These are phyloP conservation scores for Paratilapia polleni DNA, from an alignment of 2,113 vertebrate genomes.

Conservation along the genomic window DNA sequence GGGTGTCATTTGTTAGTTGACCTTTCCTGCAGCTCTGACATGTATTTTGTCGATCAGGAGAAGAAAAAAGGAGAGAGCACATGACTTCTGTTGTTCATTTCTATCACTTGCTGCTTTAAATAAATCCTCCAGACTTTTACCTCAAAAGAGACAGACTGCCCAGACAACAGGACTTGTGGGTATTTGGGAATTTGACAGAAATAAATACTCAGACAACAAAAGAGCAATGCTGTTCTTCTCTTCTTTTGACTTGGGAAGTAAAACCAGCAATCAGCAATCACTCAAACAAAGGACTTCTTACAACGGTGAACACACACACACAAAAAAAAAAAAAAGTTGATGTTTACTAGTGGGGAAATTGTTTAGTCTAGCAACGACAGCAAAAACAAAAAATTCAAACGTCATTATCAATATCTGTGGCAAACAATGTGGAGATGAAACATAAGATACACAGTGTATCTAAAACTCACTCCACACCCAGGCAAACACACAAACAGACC, in stretches of 20 bases:
- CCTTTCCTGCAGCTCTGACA: slow-evolving; percentile 68
- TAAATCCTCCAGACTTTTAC: slow-evolving; percentile 40
- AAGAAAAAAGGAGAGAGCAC: not conserved
- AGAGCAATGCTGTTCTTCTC: slow-evolving; percentile 32
- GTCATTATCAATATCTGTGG: slow-evolving; percentile 61
- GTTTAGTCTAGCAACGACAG: slow-evolving; percentile 63
- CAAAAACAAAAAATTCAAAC: slow-evolving; percentile 14
- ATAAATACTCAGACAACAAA: slow-evolving; percentile 64
- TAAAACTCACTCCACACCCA: slow-evolving; percentile 25
- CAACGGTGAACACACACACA: slow-evolving; percentile 18
- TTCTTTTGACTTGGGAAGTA: slow-evolving; percentile 23
- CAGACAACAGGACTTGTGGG: slow-evolving; percentile 45
- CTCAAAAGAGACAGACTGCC: slow-evolving; percentile 11
- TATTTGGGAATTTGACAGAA: slow-evolving; percentile 45
- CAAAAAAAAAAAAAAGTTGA: not conserved
- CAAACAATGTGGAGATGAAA: slow-evolving; percentile 14
- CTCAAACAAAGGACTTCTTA: slow-evolving; percentile 44
- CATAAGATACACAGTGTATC: slow-evolving; percentile 32
- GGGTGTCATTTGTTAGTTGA: slow-evolving; percentile 76
- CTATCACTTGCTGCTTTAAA: slow-evolving; percentile 45
- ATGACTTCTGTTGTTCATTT: slow-evolving; percentile 55
- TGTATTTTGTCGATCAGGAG: slow-evolving; percentile 44
- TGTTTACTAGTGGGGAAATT: slow-evolving; percentile 38
- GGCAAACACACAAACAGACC: slow-evolving; percentile 53
- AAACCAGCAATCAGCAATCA: slow-evolving; percentile 38